Evolutionary conservation across 2,797 vertebrate species (phyloP).

Genomic region (Chrysocyon brachyurus): DNA sequence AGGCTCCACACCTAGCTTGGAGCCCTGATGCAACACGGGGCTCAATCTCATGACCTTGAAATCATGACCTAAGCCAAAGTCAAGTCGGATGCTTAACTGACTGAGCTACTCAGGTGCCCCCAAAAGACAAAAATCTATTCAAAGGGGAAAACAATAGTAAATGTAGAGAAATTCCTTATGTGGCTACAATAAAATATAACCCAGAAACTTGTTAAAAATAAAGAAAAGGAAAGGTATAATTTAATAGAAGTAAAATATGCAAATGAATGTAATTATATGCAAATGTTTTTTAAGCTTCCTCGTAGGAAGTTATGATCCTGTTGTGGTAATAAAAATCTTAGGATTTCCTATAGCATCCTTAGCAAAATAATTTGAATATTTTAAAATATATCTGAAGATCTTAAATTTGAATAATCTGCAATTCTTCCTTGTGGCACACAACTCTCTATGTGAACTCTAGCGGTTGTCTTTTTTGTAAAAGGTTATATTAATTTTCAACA

Average conservation of each 20-base stretch:
- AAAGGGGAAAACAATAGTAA: slow-evolving; percentile 50
- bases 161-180: neutral
- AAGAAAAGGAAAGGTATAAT: slow-evolving; percentile 6
- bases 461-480: neutral
- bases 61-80: no score
- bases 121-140: neutral
- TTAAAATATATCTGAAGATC: slow-evolving; percentile 20
- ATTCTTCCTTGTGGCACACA: neutral
- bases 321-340: neutral
- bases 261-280: neutral
- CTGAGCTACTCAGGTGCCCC: no score
- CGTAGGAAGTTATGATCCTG: neutral
- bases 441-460: neutral
- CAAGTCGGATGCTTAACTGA: no score
- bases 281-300: neutral
- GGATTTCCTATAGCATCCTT: neutral
- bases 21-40: no score
- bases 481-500: slow-evolving; percentile 8
- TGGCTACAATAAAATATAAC: slow-evolving; percentile 49
- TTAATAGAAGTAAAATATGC: neutral
- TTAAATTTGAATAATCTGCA: slow-evolving; percentile 41
- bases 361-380: slow-evolving; percentile 34
- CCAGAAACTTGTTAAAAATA: slow-evolving; percentile 3
- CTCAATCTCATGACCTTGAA: no score
- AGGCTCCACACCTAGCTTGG: no score